Evolutionary conservation across 1,140 invertebrate genomes (phyloP), one percentile per base, ranked within the genome.

Genomic region (Halesus radiatus): DNA sequence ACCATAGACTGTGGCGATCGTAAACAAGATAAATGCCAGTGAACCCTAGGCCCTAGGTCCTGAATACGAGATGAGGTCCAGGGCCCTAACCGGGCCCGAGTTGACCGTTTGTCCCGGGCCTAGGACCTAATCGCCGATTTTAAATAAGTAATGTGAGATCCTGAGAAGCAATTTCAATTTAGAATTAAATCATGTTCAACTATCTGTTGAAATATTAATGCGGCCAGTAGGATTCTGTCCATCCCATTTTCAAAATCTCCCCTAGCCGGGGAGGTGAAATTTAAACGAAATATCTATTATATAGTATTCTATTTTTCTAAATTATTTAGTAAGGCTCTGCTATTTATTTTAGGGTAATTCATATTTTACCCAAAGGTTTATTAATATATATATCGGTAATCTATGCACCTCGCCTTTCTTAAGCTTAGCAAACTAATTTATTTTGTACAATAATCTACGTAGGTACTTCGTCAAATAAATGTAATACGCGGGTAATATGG

Each of bases 1-100:
- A 26, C 79, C 73, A 18, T 37, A 53, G 20, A 3, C 74, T 26
- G 26, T 50, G 66, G 32, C 56, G 16, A 52, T 64, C 70, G 76
- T 76, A 80, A 77, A 80, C 79, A 80, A 72, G 77, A 80, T 72
- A 58, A 80, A 76, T 80, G 64, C 64, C 79, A 72, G 74, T 26
- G 22, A 29, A 66, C 62, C 62, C 22, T 45, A 7, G 37, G 37
- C 37, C 37, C 37, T 18, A 60, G 62, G 62, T 3, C 15, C 62
- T 80, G 79, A 76, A 80, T 80, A 77, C 70, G 68, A 53, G 37
- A 80, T 80, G 79, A 80, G 66, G 74, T 20, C 18, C 37, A 13
- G 45, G 16, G 32, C 76, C 18, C n/a, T 45, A 45, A 45, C 37
- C 37, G 37, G 8, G 56, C 50, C 26, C 29, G 29, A n/a, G 79